phyloP scores from a whole-genome alignment of 2,888 invertebrate genomes.

The Cheilosia grossa region DNA sequence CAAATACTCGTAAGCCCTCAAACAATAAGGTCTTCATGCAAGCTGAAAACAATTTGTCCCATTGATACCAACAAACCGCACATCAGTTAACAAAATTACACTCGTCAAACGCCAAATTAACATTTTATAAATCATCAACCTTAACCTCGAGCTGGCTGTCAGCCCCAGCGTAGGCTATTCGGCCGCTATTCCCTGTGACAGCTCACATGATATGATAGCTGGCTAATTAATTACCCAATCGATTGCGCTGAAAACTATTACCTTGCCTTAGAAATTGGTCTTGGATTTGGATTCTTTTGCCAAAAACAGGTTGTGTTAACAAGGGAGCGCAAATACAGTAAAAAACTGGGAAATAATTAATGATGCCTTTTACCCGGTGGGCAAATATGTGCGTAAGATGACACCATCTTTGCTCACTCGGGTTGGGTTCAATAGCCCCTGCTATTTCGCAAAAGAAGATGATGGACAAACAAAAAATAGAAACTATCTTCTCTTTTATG shows the following conservation, averaged over 20 bases:
- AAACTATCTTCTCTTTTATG: constrained; percentile 7
- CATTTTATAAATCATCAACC: constrained; percentile 55
- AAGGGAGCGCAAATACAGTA: background rate
- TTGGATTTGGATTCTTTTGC: constrained; percentile 9
- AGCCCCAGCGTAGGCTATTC: constrained; percentile 12
- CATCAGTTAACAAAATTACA: background rate
- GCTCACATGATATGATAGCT: constrained; percentile 34
- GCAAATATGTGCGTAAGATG: constrained; percentile 21
- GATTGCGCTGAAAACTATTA: constrained; percentile 29
- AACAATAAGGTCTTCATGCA: background rate
- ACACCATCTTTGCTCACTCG: constrained; percentile 28
- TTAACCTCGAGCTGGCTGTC: constrained; percentile 43
- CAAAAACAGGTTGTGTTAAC: constrained; percentile 18
- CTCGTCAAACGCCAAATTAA: constrained; percentile 19
- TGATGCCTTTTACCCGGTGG: constrained; percentile 16
- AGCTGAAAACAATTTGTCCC: background rate
- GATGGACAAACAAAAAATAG: background rate
- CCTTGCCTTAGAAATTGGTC: constrained; percentile 10
- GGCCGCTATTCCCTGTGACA: constrained; percentile 8
- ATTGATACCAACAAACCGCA: background rate
- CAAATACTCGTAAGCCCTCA: background rate
- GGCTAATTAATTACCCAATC: constrained; percentile 47
- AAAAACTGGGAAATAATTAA: constrained; percentile 10
- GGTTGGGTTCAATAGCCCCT: constrained; percentile 23
- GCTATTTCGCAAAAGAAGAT: background rate